Conservation (phyloP, 2,888 invertebrate species). For the Platycheirus rosarum region DNA sequence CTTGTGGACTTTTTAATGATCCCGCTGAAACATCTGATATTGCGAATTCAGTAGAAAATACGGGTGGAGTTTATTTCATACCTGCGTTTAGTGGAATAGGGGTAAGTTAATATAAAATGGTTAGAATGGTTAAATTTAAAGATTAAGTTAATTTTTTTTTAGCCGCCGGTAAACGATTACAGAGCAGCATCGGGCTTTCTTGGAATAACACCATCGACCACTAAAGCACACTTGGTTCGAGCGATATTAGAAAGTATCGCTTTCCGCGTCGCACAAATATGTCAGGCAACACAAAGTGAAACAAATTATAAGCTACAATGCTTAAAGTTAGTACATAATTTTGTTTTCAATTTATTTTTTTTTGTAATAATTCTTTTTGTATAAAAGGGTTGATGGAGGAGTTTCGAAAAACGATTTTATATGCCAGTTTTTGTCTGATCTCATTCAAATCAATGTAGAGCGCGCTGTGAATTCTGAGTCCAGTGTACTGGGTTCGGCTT, state of each 20-base stretch:
- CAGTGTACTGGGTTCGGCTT: constrained; percentile 93
- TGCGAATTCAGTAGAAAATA: constrained; percentile 87
- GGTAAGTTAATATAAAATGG: constrained; percentile 82
- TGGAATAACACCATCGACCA: constrained; percentile 86
- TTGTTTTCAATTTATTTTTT: background rate
- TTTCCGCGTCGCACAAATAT: constrained; percentile 91
- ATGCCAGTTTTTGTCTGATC: constrained; percentile 92
- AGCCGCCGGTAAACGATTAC: constrained; percentile 95
- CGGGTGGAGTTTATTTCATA: constrained; percentile 92
- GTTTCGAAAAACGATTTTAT: constrained; percentile 97
- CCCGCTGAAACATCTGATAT: constrained; percentile 87
- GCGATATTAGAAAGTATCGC: constrained; percentile 93
- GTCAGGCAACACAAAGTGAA: constrained; percentile 88
- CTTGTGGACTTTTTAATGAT: constrained; percentile 86
- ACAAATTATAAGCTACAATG: constrained; percentile 84
- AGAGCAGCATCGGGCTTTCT: constrained; percentile 93
- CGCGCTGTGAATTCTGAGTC: constrained; percentile 89
- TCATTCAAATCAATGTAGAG: constrained; percentile 89
- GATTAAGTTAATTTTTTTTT: constrained; percentile 62
- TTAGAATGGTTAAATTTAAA: constrained; percentile 3
- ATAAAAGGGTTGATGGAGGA: constrained; percentile 94
- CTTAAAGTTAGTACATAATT: constrained; percentile 86
- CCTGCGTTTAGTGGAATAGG: constrained; percentile 95
- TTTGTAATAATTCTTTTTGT: background rate
- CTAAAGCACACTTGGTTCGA: constrained; percentile 90